These are phyloP conservation scores for Vultur gryphus DNA, from an alignment of 2,797 vertebrate species.

Conservation along the genomic window DNA sequence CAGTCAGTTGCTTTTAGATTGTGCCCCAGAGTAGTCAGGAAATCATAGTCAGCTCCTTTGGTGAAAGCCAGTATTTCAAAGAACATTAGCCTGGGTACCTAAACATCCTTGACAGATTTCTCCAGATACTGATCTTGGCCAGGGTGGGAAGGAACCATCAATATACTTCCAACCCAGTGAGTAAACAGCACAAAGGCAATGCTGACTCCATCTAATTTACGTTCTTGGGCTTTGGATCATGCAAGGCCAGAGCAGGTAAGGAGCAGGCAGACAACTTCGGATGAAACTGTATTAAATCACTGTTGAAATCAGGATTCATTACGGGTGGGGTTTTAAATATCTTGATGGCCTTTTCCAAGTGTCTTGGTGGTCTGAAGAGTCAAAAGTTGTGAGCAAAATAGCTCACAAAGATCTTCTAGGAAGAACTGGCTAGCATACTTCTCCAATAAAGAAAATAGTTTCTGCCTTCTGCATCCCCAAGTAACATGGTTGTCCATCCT, in stretches of 20 bases:
- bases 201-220: not conserved
- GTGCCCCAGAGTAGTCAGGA: not conserved
- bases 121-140: not conserved
- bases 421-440: not conserved
- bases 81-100: not conserved
- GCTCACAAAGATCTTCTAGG: not conserved
- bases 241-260: not conserved
- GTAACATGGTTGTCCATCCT: not conserved
- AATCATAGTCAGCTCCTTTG: not conserved
- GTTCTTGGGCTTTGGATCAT: not conserved
- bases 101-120: not conserved
- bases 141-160: not conserved
- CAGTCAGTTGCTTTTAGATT: not conserved
- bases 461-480: not conserved
- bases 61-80: not conserved
- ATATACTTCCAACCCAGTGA: not conserved
- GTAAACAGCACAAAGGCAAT: not conserved
- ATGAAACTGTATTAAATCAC: not conserved
- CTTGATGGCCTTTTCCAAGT: not conserved
- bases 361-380: not conserved
- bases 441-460: not conserved
- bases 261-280: not conserved
- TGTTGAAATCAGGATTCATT: not conserved
- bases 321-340: not conserved
- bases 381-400: not conserved